Base-by-base conservation (phyloP, 2,113 vertebrate species). In the Chunga burmeisteri region DNA sequence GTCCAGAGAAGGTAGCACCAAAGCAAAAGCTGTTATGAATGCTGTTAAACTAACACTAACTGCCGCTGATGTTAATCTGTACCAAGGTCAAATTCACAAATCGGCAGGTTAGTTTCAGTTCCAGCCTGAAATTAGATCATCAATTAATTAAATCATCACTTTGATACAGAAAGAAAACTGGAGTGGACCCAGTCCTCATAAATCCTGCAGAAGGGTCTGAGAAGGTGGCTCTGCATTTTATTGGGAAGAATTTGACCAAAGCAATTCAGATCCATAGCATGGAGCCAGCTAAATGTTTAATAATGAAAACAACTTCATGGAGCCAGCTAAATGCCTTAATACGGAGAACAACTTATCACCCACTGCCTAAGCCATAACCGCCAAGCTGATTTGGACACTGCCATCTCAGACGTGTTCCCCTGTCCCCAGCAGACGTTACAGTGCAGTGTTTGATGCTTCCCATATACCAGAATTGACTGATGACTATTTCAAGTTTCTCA, bases 91-190 rank as follows among this genome's bases (percentile, higher is more conserved):
- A 53, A 95, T 53, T 61, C 84, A 75, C 86, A 89, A 65, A 93
- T 30, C 2, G 6, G 34, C 74, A 75, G 62, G 95, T 92, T 96
- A 79, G 92, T 72, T 94, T 86, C 65, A 26, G 87, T 91, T 91
- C 73, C 86, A 90, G 91, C 44, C 42, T 59, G 81, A 91, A 91
- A 95, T 95, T 80, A 93, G 73, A 95, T 91, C 81, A 94, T 93
- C 94, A 90, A 80, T 94, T 95, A 97, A 91, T 91, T 89, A 95
- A 96, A 97, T 91, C 86, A 94, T 94, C 84, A 20, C 81, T 93
- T 89, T 47, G 89, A 79, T 91, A 79, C 25, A 32, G 66, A 68
- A 94, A 65, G 70, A 82, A 92, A 95, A 85, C 78, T 67, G 86
- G 81, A 96, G 66, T 9, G 16, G 53, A 70, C 84, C 49, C 56